Base-by-base conservation (phyloP, 2,888 invertebrate genomes). In the Cryptocheilus praepositus region DNA sequence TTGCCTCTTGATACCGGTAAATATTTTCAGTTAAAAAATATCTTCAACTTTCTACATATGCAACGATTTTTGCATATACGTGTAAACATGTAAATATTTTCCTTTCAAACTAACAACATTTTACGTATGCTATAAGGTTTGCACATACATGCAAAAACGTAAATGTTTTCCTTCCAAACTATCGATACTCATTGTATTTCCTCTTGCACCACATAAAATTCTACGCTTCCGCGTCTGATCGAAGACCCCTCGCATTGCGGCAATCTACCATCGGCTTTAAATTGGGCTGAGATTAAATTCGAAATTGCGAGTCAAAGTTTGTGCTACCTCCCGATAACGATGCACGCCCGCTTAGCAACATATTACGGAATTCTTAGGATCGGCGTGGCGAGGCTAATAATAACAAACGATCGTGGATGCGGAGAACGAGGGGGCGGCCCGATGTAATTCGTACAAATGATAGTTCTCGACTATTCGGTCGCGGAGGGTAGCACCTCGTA, bases 391-490 rank as follows among this genome's bases (percentile, higher is more conserved):
- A 36, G 36, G 36, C 36, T 36, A 36, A 36, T 85, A 85, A 86
- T 85, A 85, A 85, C 77, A 84, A 85, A 85, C 84, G 85, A 85
- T 76, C 77, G 71, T 60, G 76, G 81, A 81, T 82, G 77, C 67
- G 68, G 67, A 67, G 67, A 44, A 45, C 58, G 58, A 13, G 65
- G 74, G 76, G 79, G 69, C 69, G 77, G 80, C 75, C 75, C 74
- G 80, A 76, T 83, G 87, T 88, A 88, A 88, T 88, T 88, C 88
- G 88, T 86, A 88, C 88, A 88, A 88, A 88, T 88, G 88, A 88
- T 88, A 80, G 85, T 84, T 77, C 74, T 78, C 76, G 74, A 68
- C 77, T 80, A 84, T 83, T 36, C 82, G 79, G 79, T 52, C 53
- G 61, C 53, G 58, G 66, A 71, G 71, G 78, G 77, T 75, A 62